These are phyloP conservation scores for Taeniopygia guttata DNA, from an alignment of 2,797 vertebrate genomes.

Conservation along the genomic window DNA sequence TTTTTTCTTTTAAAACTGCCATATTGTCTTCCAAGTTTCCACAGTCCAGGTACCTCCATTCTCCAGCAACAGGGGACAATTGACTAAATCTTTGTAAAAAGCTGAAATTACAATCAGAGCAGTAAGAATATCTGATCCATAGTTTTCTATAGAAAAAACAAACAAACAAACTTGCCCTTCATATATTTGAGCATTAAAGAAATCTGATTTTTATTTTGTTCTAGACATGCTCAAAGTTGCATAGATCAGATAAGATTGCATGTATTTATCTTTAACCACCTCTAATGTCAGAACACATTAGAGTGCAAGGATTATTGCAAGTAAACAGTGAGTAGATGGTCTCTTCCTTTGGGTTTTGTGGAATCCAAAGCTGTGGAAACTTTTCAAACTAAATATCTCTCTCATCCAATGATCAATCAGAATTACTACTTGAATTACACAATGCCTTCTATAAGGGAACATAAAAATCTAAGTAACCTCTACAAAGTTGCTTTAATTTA, in stretches of 20 bases:
- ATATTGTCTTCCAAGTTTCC: neutral
- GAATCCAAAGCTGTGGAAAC: neutral
- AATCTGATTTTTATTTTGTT: neutral
- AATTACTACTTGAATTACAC: neutral
- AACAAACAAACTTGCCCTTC: neutral
- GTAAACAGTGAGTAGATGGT: neutral
- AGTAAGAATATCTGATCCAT: neutral
- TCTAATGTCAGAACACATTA: neutral
- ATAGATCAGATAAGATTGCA: neutral
- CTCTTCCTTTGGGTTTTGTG: neutral
- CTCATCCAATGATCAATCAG: neutral
- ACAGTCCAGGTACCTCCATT: neutral
- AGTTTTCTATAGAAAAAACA: neutral
- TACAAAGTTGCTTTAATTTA: neutral
- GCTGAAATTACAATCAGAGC: neutral
- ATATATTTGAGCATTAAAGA: neutral
- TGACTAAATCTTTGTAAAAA: neutral
- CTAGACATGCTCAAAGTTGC: neutral
- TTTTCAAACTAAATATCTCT: neutral
- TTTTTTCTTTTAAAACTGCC: neutral
- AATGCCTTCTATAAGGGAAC: neutral
- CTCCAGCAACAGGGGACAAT: neutral
- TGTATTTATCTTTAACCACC: neutral
- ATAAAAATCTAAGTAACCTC: neutral
- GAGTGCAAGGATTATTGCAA: neutral